Evolutionary conservation across 2,888 invertebrate genomes (phyloP), one percentile per base, ranked within the genome.

Genomic region (Sabatieria punctata): DNA sequence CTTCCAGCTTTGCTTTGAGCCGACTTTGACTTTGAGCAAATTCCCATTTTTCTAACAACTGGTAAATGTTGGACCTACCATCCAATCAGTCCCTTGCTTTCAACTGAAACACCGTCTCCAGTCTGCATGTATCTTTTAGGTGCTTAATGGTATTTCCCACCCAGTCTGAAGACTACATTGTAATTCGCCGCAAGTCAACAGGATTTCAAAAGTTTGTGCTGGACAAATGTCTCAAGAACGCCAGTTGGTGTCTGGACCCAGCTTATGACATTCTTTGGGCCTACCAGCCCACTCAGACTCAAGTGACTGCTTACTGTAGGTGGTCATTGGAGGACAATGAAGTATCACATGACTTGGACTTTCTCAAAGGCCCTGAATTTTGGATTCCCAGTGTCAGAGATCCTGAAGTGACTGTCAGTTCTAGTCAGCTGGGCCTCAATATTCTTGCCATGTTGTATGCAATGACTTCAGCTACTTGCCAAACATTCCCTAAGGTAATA

Each of bases 251-350:
- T 42, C 51, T 93, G 57, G 95, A 95, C 71, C 85, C 89, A 0
- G 73, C 82, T 45, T 89, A 88, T 68, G 85, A 91, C 68, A 80
- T 89, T 0, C 71, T 95, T 1, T 95, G 93, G 93, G 82, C 85
- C 56, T 93, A 79, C 53, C 61, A 60, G 37, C 55, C 60, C 22
- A 57, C 57, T 0, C 53, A 54, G 41, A 55, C 59, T 55, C 46
- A 53, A 26, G 52, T 55, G 23, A 21, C 27, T 4, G 43, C 43
- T 6, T 38, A 11, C n/a, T 18, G 8, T 21, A 19, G 8, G 15
- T 38, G 38, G 38, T 8, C 11, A 21, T n/a, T 38, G 8, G 38
- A 19, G 8, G 38, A 38, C n/a, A 21, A 38, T 21, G 22, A 21
- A 38, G 38, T 18, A n/a, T 13, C 22, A 21, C 15, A 13, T 8